These are phyloP conservation scores for Nyctereutes procyonoides DNA, from an alignment of 2,113 vertebrate genomes.

Conservation along the genomic window DNA sequence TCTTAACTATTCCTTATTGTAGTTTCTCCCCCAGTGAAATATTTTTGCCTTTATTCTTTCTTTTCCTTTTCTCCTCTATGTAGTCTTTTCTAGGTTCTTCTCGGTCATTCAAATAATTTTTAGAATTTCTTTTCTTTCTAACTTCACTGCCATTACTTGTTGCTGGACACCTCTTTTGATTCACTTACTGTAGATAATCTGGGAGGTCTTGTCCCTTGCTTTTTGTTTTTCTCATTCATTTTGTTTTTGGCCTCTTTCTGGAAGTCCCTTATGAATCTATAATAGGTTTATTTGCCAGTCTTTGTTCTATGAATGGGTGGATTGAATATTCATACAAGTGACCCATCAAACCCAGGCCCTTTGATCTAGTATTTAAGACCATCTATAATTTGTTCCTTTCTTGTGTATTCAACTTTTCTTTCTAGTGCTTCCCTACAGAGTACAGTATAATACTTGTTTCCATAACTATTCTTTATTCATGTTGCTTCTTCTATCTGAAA, in stretches of 20 bases:
- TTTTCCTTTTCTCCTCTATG: not conserved
- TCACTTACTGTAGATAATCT: not conserved
- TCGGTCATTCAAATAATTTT: not conserved
- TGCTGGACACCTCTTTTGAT: not conserved
- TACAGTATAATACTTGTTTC: not conserved
- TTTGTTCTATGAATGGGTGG: slow-evolving; percentile 16
- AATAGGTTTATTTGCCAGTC: not conserved
- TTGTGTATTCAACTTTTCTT: not conserved
- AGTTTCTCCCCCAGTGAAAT: not conserved
- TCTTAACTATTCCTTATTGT: not conserved
- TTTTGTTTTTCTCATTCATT: not conserved
- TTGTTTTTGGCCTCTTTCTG: not conserved
- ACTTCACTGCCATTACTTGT: not conserved
- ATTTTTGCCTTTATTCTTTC: not conserved
- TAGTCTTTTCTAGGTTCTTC: slow-evolving; percentile 27
- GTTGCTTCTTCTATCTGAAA: slow-evolving; percentile 4
- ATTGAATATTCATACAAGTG: not conserved
- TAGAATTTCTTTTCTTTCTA: not conserved
- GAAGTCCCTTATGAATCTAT: not conserved
- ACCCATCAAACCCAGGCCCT: not conserved
- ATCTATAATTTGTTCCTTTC: not conserved
- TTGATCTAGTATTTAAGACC: not conserved
- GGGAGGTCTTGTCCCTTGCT: not conserved
- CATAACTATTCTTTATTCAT: not conserved
- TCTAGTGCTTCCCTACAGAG: not conserved